phyloP scores from a whole-genome alignment of 2,888 invertebrate species.

The Lycaena phlaeas region DNA sequence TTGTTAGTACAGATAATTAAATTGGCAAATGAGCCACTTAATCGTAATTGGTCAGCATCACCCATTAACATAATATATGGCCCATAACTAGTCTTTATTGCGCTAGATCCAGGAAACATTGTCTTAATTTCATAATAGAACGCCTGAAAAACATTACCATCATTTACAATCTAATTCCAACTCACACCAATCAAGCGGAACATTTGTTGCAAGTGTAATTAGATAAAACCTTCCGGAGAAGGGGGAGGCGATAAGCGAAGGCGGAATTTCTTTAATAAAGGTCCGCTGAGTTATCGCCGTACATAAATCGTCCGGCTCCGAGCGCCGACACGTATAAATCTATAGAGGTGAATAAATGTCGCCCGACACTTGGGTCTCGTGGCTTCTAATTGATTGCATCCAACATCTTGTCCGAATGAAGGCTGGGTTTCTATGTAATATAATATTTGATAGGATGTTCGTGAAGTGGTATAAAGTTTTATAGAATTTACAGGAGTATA shows the following conservation, averaged over 20 bases:
- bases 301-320: conserved; percentile 31
- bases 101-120: too few species aligned
- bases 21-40: too few species aligned
- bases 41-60: too few species aligned
- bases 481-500: too few species aligned
- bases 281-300: conserved; percentile 11
- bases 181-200: conserved; percentile 2
- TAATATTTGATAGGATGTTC: too few species aligned
- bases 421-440: too few species aligned
- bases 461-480: too few species aligned
- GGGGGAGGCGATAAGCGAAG: conserved; percentile 13
- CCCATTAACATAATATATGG: too few species aligned
- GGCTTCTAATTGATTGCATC: conserved; percentile 6
- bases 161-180: background rate
- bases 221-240: background rate
- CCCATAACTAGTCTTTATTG: too few species aligned
- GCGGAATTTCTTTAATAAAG: conserved; percentile 16
- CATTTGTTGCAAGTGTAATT: conserved; percentile 8
- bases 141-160: background rate
- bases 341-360: conserved; percentile 5
- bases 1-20: too few species aligned
- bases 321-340: conserved; percentile 38
- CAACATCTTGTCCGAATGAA: conserved; percentile 2
- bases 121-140: conserved; percentile 16
- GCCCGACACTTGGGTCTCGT: background rate